A percentile compares a stretch with the other conserved stretches of the same genome.
Evolutionary conservation across 2,888 invertebrate genomes (phyloP).

Genomic region (Drosophila picticornis): DNA sequence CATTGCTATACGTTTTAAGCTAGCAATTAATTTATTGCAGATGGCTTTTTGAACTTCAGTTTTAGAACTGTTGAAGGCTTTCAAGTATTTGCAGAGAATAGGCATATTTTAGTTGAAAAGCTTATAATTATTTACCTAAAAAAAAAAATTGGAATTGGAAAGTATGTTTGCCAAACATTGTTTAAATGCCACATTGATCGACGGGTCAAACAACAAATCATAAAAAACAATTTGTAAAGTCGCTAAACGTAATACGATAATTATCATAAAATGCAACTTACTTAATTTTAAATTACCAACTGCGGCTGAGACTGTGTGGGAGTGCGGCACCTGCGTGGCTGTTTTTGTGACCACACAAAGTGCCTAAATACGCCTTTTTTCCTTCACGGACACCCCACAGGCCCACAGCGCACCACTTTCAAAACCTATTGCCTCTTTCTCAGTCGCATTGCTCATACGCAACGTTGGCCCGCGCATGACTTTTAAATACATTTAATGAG

Average conservation of each 20-base stretch:
- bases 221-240: slow-evolving; percentile 18
- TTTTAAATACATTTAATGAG: slow-evolving; percentile 54
- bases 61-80: neutral
- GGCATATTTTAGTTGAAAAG: neutral
- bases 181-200: slow-evolving; percentile 38
- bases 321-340: slow-evolving; percentile 41
- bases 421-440: neutral
- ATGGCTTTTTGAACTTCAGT: neutral
- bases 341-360: slow-evolving; percentile 18
- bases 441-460: slow-evolving; percentile 51
- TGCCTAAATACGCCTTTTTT: slow-evolving; percentile 7
- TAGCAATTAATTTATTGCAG: neutral
- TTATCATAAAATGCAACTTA: slow-evolving; percentile 5
- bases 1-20: neutral
- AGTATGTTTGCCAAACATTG: slow-evolving; percentile 37
- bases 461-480: slow-evolving; percentile 32
- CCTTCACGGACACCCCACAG: neutral
- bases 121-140: neutral
- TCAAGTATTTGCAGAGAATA: fast-evolving
- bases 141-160: neutral
- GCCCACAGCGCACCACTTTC: neutral
- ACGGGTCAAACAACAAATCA: slow-evolving; percentile 40
- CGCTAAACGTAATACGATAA: slow-evolving; percentile 2
- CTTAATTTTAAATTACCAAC: slow-evolving; percentile 14
- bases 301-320: slow-evolving; percentile 12